phyloP scores from a whole-genome alignment of 2,113 vertebrate species.

The Vimba vimba region DNA sequence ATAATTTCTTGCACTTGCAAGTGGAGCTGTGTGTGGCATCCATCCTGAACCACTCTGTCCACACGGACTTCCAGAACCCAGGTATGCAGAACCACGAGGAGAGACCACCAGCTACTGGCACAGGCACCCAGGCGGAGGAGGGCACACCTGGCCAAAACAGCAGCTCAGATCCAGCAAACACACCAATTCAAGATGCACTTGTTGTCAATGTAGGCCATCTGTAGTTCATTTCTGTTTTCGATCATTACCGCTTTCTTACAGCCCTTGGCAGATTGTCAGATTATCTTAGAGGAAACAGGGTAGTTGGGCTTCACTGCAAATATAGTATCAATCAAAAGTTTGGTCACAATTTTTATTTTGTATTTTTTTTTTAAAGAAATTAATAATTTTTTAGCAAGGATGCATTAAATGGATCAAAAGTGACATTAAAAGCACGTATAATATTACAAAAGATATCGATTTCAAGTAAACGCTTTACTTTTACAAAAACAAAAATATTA shows the following conservation, averaged over 20 bases:
- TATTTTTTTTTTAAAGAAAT: not conserved
- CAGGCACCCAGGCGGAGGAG: conserved; percentile 63
- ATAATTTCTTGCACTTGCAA: conserved; percentile 99
- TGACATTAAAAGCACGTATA: not conserved
- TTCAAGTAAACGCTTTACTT: not conserved
- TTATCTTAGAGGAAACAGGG: not conserved
- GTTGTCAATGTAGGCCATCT: conserved; percentile 84
- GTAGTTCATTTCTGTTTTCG: not conserved
- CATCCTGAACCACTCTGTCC: conserved; percentile 84
- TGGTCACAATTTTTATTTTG: not conserved
- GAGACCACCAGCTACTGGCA: conserved; percentile 50
- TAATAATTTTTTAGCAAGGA: not conserved
- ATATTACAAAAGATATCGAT: not conserved
- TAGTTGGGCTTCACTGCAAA: not conserved
- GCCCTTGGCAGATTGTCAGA: not conserved
- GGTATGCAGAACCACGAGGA: conserved; percentile 70
- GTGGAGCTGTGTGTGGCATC: conserved; percentile 93
- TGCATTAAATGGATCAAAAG: not conserved
- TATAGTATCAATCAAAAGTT: not conserved
- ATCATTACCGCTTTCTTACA: not conserved
- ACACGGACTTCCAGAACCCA: conserved; percentile 67
- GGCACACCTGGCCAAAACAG: conserved; percentile 63
- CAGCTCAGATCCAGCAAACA: conserved; percentile 43
- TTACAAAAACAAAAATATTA: too few species aligned
- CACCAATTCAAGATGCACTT: conserved; percentile 76